Evolutionary conservation across 2,113 vertebrate species (phyloP).

Genomic region (Steatornis caripensis): DNA sequence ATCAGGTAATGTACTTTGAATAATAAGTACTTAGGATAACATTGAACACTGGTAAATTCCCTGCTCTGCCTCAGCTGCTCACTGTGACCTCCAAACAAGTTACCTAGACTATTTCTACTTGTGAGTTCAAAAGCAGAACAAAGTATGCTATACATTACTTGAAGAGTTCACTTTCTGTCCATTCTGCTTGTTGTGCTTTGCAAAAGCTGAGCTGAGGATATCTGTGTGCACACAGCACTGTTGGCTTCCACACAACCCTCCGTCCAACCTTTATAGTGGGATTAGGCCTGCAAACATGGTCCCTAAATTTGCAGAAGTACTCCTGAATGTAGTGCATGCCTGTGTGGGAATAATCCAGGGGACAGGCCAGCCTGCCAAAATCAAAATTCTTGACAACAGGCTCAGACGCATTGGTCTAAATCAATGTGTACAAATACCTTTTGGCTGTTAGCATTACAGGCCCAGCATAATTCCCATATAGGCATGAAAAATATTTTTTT

Average conservation of each 20-base stretch:
- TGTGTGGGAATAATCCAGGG: neutral
- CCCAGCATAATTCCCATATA: neutral
- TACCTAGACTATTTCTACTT: neutral
- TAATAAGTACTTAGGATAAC: neutral
- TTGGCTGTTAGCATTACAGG: neutral
- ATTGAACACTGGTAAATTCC: neutral
- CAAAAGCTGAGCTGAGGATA: neutral
- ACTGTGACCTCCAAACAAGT: neutral
- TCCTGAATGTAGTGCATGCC: neutral
- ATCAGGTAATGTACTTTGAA: neutral
- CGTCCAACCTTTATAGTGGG: neutral
- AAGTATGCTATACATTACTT: neutral
- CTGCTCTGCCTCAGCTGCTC: neutral
- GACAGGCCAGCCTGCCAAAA: neutral
- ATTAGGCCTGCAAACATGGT: neutral
- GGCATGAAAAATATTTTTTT: neutral
- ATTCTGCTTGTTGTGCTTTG: neutral
- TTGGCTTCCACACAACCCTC: neutral
- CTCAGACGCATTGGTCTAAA: neutral
- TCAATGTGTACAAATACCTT: neutral
- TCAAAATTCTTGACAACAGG: neutral
- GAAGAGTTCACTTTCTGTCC: neutral
- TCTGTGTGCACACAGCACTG: neutral
- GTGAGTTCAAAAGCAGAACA: neutral
- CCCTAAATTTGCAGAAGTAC: neutral